Base-by-base conservation (phyloP, 2,888 invertebrate genomes). In the Dicycla oo region DNA sequence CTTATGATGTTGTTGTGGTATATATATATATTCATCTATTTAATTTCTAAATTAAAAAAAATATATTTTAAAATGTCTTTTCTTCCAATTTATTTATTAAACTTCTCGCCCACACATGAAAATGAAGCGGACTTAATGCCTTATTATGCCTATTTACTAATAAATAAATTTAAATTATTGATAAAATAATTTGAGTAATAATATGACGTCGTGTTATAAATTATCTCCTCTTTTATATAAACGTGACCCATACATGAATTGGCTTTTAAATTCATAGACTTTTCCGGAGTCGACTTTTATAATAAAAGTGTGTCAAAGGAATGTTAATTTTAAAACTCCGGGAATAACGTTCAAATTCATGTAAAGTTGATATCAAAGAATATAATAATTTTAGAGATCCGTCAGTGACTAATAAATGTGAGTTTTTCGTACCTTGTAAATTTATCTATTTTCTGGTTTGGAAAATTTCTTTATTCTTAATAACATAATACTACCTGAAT, bases 241-340 rank as follows among this genome's bases (percentile, higher is more conserved):
- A 30, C 20, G 40, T 51, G 57, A 71, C 82, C 67, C 69, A 72
- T 57, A 68, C 72, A 73, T 49, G 75, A 78, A 84, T 81, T 64
- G 75, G 73, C 78, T 81, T 84, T 78, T 69, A 74, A 83, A 85
- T 82, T 84, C 85, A 79, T 74, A 57, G 69, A 75, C 69, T 78
- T 84, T 84, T 71, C 82, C 66, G 56, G 26, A 47, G 38, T 53
- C 40, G 74, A 86, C 88, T 91, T 92, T 92, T 91, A 90, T 81
- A 57, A 69, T 70, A 70, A 69, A 66, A 18, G 8, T 30, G 18
- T 51, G 23, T 57, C 65, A 66, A 58, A 70, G 40, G 30, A 78
- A 69, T 71, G 43, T 56, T 13, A 3, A 62, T 68, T 69, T 63
- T 83, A 69, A 54, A 18, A 18, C 23, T 5, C 34, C 1, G 3